phyloP scores from a whole-genome alignment of 2,797 vertebrate genomes.

The Amblyopsis hoosieri region DNA sequence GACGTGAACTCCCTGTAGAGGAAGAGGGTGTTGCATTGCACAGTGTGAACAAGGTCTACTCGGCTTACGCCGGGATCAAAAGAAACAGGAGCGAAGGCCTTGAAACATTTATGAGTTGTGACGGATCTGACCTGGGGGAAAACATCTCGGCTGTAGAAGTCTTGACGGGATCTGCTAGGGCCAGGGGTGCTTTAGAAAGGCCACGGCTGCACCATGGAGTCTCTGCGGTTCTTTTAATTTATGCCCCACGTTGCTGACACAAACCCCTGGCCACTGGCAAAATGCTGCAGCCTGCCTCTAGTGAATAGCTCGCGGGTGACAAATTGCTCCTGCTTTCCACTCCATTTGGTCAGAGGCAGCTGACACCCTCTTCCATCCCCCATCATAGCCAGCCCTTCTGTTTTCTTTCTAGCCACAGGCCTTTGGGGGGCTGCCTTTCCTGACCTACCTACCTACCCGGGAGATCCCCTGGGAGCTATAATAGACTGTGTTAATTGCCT shows the following conservation, averaged over 20 bases:
- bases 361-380: constrained; percentile 59
- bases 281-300: constrained; percentile 52
- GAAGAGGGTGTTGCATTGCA: constrained; percentile 44
- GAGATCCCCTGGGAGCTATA: constrained; percentile 81
- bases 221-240: constrained; percentile 61
- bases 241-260: constrained; percentile 67
- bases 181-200: constrained; percentile 43
- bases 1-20: constrained; percentile 50
- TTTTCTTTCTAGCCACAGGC: constrained; percentile 81
- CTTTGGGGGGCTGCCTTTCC: constrained; percentile 82
- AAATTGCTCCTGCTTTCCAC: constrained; percentile 86
- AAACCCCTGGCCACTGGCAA: constrained; percentile 61
- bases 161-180: constrained; percentile 49
- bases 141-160: constrained; percentile 60
- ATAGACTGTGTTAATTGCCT: constrained; percentile 89
- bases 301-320: constrained; percentile 81
- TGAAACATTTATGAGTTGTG: constrained; percentile 77
- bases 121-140: constrained; percentile 66
- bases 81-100: constrained; percentile 57
- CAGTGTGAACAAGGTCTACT: constrained; percentile 56
- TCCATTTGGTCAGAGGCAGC: constrained; percentile 83
- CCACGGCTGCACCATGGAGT: constrained; percentile 47
- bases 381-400: constrained; percentile 62
- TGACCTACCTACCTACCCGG: constrained; percentile 54
- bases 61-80: constrained; percentile 57